phyloP scores from a whole-genome alignment of 2,888 invertebrate genomes.

The Helobdella robusta region DNA sequence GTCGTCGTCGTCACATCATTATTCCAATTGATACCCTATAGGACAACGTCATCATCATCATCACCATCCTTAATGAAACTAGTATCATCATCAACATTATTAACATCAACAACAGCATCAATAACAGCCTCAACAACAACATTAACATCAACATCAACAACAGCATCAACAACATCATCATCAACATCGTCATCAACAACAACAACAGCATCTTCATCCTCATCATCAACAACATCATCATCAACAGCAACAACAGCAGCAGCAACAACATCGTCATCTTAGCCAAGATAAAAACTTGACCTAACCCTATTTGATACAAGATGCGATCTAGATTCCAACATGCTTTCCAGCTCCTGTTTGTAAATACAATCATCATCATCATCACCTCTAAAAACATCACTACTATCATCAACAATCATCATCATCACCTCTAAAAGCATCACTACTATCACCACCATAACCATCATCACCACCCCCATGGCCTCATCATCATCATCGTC shows the following conservation, averaged over 20 bases:
- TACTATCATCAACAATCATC: not conserved
- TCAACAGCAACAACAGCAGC: not conserved
- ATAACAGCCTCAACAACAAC: not conserved
- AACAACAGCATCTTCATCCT: not conserved
- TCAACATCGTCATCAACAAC: not conserved
- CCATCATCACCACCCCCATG: not conserved
- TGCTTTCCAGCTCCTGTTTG: too few relatives aligned
- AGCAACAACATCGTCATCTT: not conserved
- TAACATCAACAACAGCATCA: not conserved
- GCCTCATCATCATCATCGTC: not conserved
- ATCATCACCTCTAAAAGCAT: not conserved
- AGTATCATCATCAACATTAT: not conserved
- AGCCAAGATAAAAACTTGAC: too few relatives aligned
- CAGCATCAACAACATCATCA: not conserved
- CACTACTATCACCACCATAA: not conserved
- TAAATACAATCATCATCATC: slow-evolving; percentile 12
- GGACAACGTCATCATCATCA: not conserved
- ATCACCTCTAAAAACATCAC: not conserved
- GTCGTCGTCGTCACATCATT: too few relatives aligned
- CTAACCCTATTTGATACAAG: too few relatives aligned
- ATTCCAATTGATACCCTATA: too few relatives aligned
- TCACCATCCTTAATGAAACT: not conserved
- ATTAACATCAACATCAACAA: not conserved
- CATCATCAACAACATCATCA: not conserved
- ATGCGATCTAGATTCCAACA: too few relatives aligned